These are phyloP conservation scores for Xylocopa sonorina DNA, from an alignment of 1,140 invertebrate species.

Conservation along the genomic window DNA sequence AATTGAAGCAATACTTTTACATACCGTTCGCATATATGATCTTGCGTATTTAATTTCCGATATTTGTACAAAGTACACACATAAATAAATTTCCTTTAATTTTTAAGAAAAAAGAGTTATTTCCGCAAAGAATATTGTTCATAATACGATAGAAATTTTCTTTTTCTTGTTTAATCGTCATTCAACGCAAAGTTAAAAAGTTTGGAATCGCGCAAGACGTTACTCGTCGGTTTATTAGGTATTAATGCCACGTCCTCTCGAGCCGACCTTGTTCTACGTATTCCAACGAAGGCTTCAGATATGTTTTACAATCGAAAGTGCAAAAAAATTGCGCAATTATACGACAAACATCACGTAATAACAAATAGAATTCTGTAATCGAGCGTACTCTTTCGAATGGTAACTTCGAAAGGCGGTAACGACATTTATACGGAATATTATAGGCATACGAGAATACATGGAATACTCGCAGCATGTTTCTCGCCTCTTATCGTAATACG, in stretches of 20 bases:
- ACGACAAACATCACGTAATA: slow-evolving; percentile 30
- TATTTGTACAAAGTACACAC: too few relatives aligned
- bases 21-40: too few relatives aligned
- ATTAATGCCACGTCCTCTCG: slow-evolving; percentile 10
- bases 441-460: too few relatives aligned
- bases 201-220: background rate
- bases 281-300: slow-evolving; percentile 16
- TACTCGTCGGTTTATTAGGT: background rate
- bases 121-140: too few relatives aligned
- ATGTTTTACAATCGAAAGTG: slow-evolving; percentile 44
- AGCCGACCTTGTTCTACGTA: slow-evolving; percentile 35
- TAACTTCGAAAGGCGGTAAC: background rate
- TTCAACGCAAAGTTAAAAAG: background rate
- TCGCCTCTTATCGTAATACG: slow-evolving; percentile 1
- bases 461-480: background rate
- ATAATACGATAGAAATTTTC: too few relatives aligned
- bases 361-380: slow-evolving; percentile 22
- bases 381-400: background rate
- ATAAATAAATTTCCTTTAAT: too few relatives aligned
- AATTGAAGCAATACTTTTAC: too few relatives aligned
- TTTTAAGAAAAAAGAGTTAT: too few relatives aligned
- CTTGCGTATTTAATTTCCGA: too few relatives aligned
- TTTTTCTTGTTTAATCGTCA: background rate
- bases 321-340: slow-evolving; percentile 47
- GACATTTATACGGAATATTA: background rate